Evolutionary conservation across 2,113 vertebrate species (phyloP).

Genomic region (Alligator sinensis): DNA sequence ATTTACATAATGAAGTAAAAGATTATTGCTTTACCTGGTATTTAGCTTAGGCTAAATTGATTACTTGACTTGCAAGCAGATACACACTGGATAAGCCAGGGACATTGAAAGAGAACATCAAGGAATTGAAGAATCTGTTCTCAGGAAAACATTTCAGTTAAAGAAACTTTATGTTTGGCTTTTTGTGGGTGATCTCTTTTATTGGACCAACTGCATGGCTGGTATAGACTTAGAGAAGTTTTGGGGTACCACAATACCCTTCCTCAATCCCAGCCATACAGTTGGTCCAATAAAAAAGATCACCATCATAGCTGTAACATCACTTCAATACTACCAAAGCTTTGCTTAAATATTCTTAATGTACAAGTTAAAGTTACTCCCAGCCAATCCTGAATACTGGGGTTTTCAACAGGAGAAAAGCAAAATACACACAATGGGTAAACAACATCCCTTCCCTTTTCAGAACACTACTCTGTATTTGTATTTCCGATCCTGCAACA

Average conservation of each 20-base stretch:
- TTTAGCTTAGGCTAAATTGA: no score
- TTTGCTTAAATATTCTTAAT: background rate
- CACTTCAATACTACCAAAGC: no score
- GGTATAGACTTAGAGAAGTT: no score
- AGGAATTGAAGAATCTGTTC: background rate
- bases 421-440: background rate
- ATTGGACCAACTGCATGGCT: no score
- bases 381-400: background rate
- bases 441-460: background rate
- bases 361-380: background rate
- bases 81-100: background rate
- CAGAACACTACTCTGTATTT: background rate
- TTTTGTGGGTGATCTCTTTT: no score
- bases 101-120: background rate
- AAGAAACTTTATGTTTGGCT: background rate
- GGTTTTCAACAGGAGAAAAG: background rate
- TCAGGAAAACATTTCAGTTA: background rate
- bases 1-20: no score
- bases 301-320: no score
- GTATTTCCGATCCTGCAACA: background rate
- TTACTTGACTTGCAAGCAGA: no score
- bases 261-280: no score
- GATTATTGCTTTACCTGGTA: no score
- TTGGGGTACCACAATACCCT: no score
- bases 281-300: no score